A percentile compares a stretch with the other conserved stretches of the same genome.
Evolutionary conservation across 2,113 vertebrate species (phyloP).

Genomic region (Nipponia nippon): DNA sequence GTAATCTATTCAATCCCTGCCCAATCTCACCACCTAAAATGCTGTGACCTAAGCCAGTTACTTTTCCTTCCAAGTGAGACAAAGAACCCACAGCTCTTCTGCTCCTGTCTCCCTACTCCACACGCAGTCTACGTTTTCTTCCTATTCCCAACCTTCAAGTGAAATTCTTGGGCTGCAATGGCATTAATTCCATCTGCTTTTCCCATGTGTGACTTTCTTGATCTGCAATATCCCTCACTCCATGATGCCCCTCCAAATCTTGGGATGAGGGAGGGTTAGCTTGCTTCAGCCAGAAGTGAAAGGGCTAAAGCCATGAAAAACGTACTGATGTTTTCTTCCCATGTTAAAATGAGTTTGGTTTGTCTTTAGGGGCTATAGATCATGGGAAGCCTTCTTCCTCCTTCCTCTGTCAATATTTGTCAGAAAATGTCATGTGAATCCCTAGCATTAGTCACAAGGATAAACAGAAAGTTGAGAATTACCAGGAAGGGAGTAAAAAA

Average conservation of each 20-base stretch:
- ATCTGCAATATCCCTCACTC: background rate
- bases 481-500: background rate
- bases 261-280: background rate
- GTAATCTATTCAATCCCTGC: background rate
- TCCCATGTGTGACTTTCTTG: background rate
- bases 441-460: background rate
- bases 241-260: background rate
- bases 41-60: background rate
- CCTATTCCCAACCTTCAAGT: background rate
- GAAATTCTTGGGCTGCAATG: background rate
- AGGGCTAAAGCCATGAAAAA: background rate
- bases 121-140: background rate
- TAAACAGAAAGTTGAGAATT: background rate
- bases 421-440: background rate
- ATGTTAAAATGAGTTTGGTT: background rate
- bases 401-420: background rate
- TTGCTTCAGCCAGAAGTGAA: background rate
- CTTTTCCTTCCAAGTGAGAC: background rate
- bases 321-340: background rate
- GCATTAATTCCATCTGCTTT: background rate
- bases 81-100: background rate
- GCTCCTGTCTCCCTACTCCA: background rate
- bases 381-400: background rate
- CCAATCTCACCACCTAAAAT: background rate
- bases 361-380: background rate